Evolutionary conservation across 2,797 vertebrate genomes (phyloP), one percentile per base, ranked within the genome.

Genomic region (Eremophila alpestris): DNA sequence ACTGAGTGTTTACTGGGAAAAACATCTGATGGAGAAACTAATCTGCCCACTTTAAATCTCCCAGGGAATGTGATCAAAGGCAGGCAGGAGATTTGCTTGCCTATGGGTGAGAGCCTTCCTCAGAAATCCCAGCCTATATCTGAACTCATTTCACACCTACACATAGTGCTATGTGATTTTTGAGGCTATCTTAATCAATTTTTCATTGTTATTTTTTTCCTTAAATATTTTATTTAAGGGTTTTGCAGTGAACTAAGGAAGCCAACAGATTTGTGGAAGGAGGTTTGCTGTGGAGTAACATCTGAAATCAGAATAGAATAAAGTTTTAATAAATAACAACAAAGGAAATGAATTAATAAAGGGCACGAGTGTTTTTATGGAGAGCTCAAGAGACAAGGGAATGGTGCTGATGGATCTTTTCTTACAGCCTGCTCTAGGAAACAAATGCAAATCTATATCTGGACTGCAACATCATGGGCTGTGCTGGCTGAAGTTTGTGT

Each of bases 391-490:
- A 32, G 49, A 56, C 46, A 49, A 70, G 16, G 24, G 30, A 24
- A 51, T n/a, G 48, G n/a, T 71, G 46, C 13, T 38, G 58, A 34
- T 54, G 38, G 77, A 58, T 73, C 16, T 73, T 54, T 69, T 73
- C 51, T 51, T 74, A 5, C 4, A 56, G 23, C 41, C 64, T 60
- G 26, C 38, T 48, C 15, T 16, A 41, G 34, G 71, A 58, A 84
- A 60, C 34, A 59, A 83, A 36, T 15, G 14, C 0, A 0, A 12
- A 2, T 56, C 54, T 59, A 0, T 32, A 20, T 27, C 19, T 48
- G 60, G 45, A 23, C 27, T 30, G 56, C 2, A 5, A 21, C 2
- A 0, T 51, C 48, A 12, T 1, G 16, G 77, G 40, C 45, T 70
- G 69, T 5, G 7, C 14, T 32, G 70, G 46, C 34, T 41, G 9